phyloP scores from a whole-genome alignment of 2,888 invertebrate genomes.

The Archips crataeganus region DNA sequence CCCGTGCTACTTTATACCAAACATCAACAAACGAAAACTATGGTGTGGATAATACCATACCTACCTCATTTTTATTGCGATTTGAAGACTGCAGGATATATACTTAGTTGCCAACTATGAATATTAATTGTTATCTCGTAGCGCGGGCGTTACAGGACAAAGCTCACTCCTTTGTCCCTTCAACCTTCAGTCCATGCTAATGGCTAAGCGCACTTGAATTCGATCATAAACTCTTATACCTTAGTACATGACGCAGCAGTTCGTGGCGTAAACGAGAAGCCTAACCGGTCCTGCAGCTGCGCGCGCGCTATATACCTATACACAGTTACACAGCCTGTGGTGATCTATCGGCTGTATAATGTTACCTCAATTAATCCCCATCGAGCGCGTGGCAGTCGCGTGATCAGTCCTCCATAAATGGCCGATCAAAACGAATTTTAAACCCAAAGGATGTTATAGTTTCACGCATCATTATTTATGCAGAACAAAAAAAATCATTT shows the following conservation, averaged over 20 bases:
- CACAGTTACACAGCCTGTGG: slow-evolving; percentile 44
- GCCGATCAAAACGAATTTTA: slow-evolving; percentile 33
- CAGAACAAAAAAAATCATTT: slow-evolving; percentile 10
- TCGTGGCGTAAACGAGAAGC: slow-evolving; percentile 70
- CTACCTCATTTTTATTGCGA: too few species aligned
- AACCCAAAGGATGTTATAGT: slow-evolving; percentile 26
- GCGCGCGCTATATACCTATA: slow-evolving; percentile 62
- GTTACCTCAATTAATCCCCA: slow-evolving; percentile 25
- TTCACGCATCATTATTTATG: slow-evolving; percentile 29
- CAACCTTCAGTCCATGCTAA: slow-evolving; percentile 17
- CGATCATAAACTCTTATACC: slow-evolving; percentile 31
- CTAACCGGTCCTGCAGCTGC: slow-evolving; percentile 83
- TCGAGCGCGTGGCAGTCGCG: slow-evolving; percentile 35
- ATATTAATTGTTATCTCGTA: neutral
- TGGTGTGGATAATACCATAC: too few species aligned
- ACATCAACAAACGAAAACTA: too few species aligned
- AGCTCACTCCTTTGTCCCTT: slow-evolving; percentile 14
- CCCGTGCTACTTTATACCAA: too few species aligned
- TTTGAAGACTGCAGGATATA: too few species aligned
- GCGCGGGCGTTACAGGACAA: neutral
- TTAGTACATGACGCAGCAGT: slow-evolving; percentile 61
- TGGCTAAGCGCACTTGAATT: slow-evolving; percentile 12
- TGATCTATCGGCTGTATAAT: slow-evolving; percentile 36
- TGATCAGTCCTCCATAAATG: slow-evolving; percentile 29
- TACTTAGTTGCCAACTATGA: neutral